Conservation (phyloP, 2,797 vertebrate species). For the Myioborus melanocephalus region DNA sequence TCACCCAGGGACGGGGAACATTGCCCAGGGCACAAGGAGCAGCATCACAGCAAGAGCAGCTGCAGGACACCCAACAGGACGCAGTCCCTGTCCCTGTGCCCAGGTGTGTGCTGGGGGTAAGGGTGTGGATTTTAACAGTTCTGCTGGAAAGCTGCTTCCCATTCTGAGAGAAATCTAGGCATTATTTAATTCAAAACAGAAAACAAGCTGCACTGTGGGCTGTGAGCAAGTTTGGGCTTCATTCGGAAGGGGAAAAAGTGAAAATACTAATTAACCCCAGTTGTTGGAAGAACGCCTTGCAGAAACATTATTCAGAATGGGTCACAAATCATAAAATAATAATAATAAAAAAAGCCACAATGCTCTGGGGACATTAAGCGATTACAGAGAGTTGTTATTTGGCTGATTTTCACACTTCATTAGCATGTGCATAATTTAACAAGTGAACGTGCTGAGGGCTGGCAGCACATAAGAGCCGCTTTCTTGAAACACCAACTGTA, state of each 20-base stretch:
- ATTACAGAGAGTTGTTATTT: constrained; percentile 84
- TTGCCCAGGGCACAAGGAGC: background rate
- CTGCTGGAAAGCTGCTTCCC: constrained; percentile 24
- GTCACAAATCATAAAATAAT: constrained; percentile 74
- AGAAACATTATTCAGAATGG: constrained; percentile 70
- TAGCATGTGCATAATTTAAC: constrained; percentile 85
- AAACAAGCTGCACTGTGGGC: constrained; percentile 35
- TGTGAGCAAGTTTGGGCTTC: constrained; percentile 26
- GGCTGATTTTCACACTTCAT: constrained; percentile 91
- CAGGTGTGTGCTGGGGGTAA: no score
- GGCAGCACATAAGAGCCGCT: constrained; percentile 67
- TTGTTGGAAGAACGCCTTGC: constrained; percentile 73
- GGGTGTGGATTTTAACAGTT: background rate
- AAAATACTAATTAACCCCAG: constrained; percentile 90
- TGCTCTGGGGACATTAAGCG: constrained; percentile 81
- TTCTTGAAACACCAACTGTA: constrained; percentile 61
- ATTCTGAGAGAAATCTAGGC: constrained; percentile 11
- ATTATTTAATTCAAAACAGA: constrained; percentile 38
- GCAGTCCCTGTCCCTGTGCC: accelerated
- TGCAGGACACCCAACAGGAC: accelerated
- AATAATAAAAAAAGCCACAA: constrained; percentile 67
- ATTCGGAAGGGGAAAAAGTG: constrained; percentile 70
- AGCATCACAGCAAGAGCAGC: background rate
- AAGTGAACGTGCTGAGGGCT: constrained; percentile 70
- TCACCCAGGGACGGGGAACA: background rate